Base-by-base conservation (phyloP, 1,140 invertebrate genomes). In the Pollicipes pollicipes region DNA sequence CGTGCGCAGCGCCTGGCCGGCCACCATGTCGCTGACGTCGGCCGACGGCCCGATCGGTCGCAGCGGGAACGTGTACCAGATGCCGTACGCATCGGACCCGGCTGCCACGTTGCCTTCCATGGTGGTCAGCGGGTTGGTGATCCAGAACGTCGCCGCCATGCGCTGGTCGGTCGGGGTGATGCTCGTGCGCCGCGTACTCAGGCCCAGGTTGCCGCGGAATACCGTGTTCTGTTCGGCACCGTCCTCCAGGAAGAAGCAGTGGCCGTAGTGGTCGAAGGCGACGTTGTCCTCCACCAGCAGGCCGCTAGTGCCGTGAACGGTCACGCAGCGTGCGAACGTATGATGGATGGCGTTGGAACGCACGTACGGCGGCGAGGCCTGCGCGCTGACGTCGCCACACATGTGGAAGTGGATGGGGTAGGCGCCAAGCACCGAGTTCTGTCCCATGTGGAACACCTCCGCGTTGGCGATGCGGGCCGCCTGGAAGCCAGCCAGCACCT, bases 161-260 rank as follows among this genome's bases (percentile, higher is more conserved):
- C 17, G 10, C 64, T 28, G n/a, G 27, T 66, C 64, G n/a, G 30
- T 17, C 45, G 45, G 45, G 2, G 24, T 6, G 6, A 58, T 10
- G 6, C 13, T 58, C 13, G 13, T 21, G 2, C 17, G 2, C 17
- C 17, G 13, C 24, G 75, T 75, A 63, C 72, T 73, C 26, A 75
- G 68, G 26, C 73, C 77, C 21, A 78, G 69, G 68, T 78, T 78
- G 17, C 73, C 72, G 32, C 75, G 72, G 27, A 78, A 71, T 13
- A 73, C 70, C 66, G 74, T 78, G 64, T 73, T 66, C 73, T 74
- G 72, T 71, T 78, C 78, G 17, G 72, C 76, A 28, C 77, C 77
- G 70, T 78, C 78, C 66, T 78, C 78, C 64, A 78, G 69, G 70
- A 77, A 78, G 66, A 71, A 77, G 30, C 76, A 75, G 69, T 78